Conservation (phyloP, 2,888 invertebrate species). For the Diogma glabrata region DNA sequence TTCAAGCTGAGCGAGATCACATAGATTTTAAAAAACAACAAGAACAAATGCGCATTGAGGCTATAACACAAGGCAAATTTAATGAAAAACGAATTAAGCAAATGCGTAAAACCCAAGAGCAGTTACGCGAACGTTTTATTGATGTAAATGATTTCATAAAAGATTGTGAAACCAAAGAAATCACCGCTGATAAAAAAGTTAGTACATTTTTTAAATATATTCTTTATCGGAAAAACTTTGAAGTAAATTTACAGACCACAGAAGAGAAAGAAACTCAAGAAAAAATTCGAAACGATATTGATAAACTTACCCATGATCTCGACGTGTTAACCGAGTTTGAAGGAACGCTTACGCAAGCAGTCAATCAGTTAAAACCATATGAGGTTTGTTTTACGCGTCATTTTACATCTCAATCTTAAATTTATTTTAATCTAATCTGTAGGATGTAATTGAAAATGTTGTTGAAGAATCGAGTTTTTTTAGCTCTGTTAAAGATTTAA, state of each 20-base stretch:
- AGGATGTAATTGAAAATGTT: conserved; percentile 28
- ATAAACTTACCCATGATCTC: conserved; percentile 22
- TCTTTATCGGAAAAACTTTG: not conserved
- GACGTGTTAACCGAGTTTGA: conserved; percentile 25
- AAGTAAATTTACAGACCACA: conserved; percentile 7
- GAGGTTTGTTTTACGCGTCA: too few relatives aligned
- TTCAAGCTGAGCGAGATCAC: conserved; percentile 31
- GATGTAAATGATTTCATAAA: conserved; percentile 33
- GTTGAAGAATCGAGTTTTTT: conserved; percentile 28
- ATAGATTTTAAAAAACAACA: conserved; percentile 28
- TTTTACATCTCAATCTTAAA: too few relatives aligned
- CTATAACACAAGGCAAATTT: conserved; percentile 24
- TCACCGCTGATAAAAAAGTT: conserved; percentile 26
- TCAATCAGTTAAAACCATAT: conserved; percentile 30
- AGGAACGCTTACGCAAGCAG: conserved; percentile 24
- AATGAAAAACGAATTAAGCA: conserved; percentile 28
- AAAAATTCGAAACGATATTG: conserved; percentile 24
- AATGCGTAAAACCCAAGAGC: conserved; percentile 26
- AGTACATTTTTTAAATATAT: not conserved
- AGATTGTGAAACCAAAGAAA: conserved; percentile 32
- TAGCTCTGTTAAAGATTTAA: conserved; percentile 31
- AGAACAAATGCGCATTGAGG: conserved; percentile 26
- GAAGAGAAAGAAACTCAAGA: conserved; percentile 27
- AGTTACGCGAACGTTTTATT: conserved; percentile 30
- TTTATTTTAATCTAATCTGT: too few relatives aligned